Conservation (phyloP, 2,888 invertebrate genomes). For the Callyntrura guangdongensis region DNA sequence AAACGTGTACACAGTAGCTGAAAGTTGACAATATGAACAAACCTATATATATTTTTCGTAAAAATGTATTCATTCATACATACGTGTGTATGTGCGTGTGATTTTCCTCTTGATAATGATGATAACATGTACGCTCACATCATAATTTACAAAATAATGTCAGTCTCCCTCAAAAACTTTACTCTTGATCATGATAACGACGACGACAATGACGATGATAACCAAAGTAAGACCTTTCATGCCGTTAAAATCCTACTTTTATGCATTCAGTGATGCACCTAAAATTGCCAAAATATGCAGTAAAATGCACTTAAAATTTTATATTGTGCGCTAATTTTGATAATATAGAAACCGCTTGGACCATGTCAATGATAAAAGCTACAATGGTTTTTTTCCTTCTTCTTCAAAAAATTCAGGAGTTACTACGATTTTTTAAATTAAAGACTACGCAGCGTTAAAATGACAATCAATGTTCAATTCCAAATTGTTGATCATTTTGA, state of each 20-base stretch:
- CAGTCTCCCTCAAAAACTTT: constrained; percentile 25
- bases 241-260: background rate
- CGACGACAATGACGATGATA: background rate
- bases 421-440: no score
- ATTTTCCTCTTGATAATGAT: constrained; percentile 40
- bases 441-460: no score
- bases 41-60: background rate
- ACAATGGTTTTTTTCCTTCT: no score
- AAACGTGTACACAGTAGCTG: background rate
- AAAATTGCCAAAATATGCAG: background rate
- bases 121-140: constrained; percentile 22
- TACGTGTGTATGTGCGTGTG: constrained; percentile 32
- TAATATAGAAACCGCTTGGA: no score
- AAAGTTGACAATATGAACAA: background rate
- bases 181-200: constrained; percentile 15
- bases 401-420: no score
- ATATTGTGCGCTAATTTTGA: no score
- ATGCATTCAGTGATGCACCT: no score
- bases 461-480: no score
- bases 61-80: background rate
- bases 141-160: constrained; percentile 39
- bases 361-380: no score
- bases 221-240: background rate
- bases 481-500: no score
- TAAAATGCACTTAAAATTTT: no score